phyloP scores from a whole-genome alignment of 1,140 invertebrate genomes.

The Zaprionus gabonicus region DNA sequence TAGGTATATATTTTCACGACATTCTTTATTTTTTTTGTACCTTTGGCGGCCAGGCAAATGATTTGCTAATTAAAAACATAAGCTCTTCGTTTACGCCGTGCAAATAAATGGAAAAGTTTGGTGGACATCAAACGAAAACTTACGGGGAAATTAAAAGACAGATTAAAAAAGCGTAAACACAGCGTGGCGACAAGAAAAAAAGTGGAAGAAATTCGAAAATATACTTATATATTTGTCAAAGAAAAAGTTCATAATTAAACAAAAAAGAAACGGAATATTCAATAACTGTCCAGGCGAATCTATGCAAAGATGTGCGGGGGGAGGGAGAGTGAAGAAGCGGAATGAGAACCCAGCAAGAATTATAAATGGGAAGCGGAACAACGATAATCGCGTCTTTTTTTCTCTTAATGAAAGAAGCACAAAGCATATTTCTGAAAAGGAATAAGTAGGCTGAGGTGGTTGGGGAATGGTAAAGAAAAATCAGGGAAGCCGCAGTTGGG shows the following conservation, averaged over 20 bases:
- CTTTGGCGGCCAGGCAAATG: conserved; percentile 37
- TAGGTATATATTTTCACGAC: conserved; percentile 5
- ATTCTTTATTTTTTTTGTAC: neutral
- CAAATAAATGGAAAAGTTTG: conserved; percentile 70
- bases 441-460: neutral
- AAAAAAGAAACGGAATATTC: conserved; percentile 81
- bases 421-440: conserved; percentile 16
- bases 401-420: conserved; percentile 8
- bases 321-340: neutral
- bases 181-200: conserved; percentile 46
- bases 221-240: conserved; percentile 64
- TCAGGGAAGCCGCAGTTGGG: conserved; percentile 44
- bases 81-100: conserved; percentile 51
- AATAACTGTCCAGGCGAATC: conserved; percentile 59
- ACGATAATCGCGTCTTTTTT: conserved; percentile 65
- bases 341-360: conserved; percentile 22
- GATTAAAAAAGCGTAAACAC: conserved; percentile 65
- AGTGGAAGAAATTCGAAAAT: conserved; percentile 41
- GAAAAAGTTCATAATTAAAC: conserved; percentile 82
- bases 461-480: neutral
- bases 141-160: conserved; percentile 70
- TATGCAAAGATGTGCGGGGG: neutral
- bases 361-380: conserved; percentile 50
- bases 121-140: conserved; percentile 74
- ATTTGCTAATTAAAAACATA: conserved; percentile 72